Evolutionary conservation across 2,888 invertebrate genomes (phyloP).

Genomic region (Machimus rusticus): DNA sequence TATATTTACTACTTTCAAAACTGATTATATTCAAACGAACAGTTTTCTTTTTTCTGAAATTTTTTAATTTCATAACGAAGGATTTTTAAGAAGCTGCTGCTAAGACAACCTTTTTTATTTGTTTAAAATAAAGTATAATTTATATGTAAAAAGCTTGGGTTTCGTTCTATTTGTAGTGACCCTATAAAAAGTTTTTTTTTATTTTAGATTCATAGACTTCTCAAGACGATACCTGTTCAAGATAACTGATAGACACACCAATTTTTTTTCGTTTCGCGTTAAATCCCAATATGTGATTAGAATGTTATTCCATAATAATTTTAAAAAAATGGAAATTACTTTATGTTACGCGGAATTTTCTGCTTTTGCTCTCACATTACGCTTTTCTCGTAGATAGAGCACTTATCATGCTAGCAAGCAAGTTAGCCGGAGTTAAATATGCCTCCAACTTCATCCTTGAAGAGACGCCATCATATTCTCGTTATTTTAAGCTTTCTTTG

Average conservation of each 20-base stretch:
- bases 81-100: neutral
- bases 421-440: neutral
- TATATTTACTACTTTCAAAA: slow-evolving; percentile 14
- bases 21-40: neutral
- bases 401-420: slow-evolving; percentile 17
- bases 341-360: neutral
- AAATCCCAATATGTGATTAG: slow-evolving; percentile 2
- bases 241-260: neutral
- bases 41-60: neutral
- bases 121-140: slow-evolving; percentile 2
- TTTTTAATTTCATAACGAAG: neutral
- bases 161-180: neutral
- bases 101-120: neutral
- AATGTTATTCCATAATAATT: slow-evolving; percentile 8
- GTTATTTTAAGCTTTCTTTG: slow-evolving; percentile 39
- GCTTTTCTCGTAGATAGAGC: slow-evolving; percentile 22
- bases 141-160: neutral
- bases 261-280: neutral
- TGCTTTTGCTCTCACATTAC: neutral
- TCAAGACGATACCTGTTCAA: neutral
- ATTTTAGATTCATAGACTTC: neutral
- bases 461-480: slow-evolving; percentile 28
- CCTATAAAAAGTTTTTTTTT: neutral
- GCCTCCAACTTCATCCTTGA: neutral
- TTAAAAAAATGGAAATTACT: neutral